Evolutionary conservation across 1,140 invertebrate species (phyloP).

Genomic region (Muscidifurax raptorellus): DNA sequence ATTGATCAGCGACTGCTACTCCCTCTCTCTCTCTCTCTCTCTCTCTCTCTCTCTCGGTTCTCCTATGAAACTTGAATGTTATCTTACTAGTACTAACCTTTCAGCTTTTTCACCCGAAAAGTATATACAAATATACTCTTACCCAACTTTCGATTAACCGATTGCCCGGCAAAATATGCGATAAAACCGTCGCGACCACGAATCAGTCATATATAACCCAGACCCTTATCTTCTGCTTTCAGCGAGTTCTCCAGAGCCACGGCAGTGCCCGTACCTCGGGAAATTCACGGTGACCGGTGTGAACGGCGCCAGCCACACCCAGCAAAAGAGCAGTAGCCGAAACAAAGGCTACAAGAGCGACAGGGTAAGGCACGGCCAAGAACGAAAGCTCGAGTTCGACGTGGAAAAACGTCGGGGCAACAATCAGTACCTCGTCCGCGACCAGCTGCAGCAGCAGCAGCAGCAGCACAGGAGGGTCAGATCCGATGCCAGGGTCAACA

Average conservation of each 20-base stretch:
- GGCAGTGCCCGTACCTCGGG: constrained; percentile 82
- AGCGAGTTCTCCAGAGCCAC: constrained; percentile 80
- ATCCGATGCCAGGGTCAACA: neutral
- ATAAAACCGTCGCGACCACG: no score
- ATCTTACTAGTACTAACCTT: neutral
- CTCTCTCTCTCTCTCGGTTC: neutral
- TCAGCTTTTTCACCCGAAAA: neutral
- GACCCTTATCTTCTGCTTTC: constrained; percentile 68
- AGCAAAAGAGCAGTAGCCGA: constrained; percentile 70
- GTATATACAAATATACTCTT: no score
- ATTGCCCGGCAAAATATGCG: no score
- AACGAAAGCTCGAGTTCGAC: constrained; percentile 68
- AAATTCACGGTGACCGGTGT: constrained; percentile 81
- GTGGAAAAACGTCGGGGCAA: constrained; percentile 69
- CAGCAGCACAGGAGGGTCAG: constrained; percentile 56
- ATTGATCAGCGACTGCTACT: neutral
- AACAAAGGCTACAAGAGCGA: constrained; percentile 64
- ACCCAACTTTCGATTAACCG: no score
- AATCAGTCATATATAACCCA: no score
- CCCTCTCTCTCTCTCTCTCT: neutral
- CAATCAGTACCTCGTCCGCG: constrained; percentile 68
- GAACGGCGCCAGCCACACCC: constrained; percentile 57
- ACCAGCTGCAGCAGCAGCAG: constrained; percentile 57
- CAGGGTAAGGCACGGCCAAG: constrained; percentile 69
- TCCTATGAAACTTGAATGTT: neutral